Percentiles rank a stretch among this genome's conserved stretches.
Conservation (phyloP, 2,113 vertebrate species). For the Amphilophus citrinellus region DNA sequence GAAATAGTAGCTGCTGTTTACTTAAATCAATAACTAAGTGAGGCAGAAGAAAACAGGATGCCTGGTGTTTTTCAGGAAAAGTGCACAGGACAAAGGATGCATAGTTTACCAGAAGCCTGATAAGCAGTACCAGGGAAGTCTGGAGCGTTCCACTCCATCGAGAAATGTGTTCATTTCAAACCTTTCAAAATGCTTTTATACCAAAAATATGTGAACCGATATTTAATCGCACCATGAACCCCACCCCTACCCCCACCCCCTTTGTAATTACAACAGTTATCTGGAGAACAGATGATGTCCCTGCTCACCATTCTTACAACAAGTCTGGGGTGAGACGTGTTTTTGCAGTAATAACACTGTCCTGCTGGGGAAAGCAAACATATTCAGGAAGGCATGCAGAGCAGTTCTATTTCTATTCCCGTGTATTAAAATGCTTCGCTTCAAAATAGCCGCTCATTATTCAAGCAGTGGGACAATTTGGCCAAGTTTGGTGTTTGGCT, state of each 20-base stretch:
- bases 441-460: constrained; percentile 27
- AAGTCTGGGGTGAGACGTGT: neutral
- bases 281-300: neutral
- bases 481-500: neutral
- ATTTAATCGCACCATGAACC: neutral
- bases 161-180: neutral
- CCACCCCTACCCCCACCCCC: neutral
- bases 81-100: constrained; percentile 31
- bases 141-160: neutral
- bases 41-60: constrained; percentile 57
- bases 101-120: constrained; percentile 16
- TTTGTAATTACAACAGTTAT: constrained; percentile 24
- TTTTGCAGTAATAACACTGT: constrained; percentile 3
- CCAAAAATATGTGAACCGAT: neutral
- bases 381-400: constrained; percentile 2
- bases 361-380: constrained; percentile 6
- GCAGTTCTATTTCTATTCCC: neutral
- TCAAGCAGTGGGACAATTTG: constrained; percentile 9
- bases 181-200: neutral
- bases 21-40: constrained; percentile 14
- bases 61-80: constrained; percentile 28
- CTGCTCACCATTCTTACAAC: neutral
- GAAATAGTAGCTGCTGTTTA: constrained; percentile 19
- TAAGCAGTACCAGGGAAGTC: constrained; percentile 20
- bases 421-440: constrained; percentile 28